These are phyloP conservation scores for Ormia ochracea DNA, from an alignment of 2,888 invertebrate genomes.

Conservation along the genomic window DNA sequence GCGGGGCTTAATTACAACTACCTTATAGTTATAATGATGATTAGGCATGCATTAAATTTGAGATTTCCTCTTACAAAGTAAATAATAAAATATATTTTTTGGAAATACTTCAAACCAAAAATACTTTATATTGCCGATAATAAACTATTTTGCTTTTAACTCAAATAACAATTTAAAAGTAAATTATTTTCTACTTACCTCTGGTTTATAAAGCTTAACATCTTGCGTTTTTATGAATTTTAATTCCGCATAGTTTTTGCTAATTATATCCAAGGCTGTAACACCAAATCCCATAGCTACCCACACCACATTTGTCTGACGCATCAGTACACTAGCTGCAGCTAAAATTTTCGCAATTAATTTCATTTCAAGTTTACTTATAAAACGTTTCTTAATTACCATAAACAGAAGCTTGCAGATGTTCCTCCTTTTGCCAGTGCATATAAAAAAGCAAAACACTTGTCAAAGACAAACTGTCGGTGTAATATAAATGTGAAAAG, in stretches of 20 bases:
- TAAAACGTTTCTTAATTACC: conserved; percentile 61
- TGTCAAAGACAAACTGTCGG: conserved; percentile 89
- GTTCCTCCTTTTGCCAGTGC: conserved; percentile 80
- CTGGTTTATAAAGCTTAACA: conserved; percentile 60
- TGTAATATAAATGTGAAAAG: conserved; percentile 95
- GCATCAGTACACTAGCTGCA: conserved; percentile 83
- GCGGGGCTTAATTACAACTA: too few species aligned
- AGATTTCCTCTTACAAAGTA: too few species aligned
- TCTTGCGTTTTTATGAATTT: conserved; percentile 57
- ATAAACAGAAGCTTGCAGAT: conserved; percentile 78
- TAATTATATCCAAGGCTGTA: conserved; percentile 73
- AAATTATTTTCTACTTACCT: conserved; percentile 52
- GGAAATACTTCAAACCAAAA: too few species aligned
- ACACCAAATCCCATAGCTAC: conserved; percentile 83
- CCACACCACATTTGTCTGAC: conserved; percentile 98
- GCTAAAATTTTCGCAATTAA: conserved; percentile 76
- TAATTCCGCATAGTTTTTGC: conserved; percentile 65
- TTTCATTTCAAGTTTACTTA: neutral
- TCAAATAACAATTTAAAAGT: too few species aligned
- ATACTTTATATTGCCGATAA: too few species aligned
- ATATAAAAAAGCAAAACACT: conserved; percentile 84
- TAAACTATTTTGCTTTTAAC: too few species aligned
- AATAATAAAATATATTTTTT: too few species aligned
- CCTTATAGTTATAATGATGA: too few species aligned
- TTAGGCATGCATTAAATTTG: too few species aligned